These are phyloP conservation scores for Caranx melampygus DNA, from an alignment of 2,113 vertebrate species.

Conservation along the genomic window DNA sequence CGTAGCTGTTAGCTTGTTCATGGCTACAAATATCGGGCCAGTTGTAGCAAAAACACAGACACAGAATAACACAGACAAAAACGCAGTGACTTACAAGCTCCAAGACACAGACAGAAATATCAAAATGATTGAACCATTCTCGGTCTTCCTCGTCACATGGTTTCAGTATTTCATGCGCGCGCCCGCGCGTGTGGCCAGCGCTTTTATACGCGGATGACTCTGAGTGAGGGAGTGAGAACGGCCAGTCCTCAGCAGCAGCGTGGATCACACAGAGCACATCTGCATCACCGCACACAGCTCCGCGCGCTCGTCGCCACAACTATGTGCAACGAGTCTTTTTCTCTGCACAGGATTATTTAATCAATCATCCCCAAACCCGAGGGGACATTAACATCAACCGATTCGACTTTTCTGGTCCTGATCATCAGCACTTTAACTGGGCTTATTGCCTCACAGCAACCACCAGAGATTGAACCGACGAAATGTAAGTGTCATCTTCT, in stretches of 20 bases:
- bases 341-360: conserved; percentile 9
- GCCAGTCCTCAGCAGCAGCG: not conserved
- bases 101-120: too few relatives aligned
- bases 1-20: too few relatives aligned
- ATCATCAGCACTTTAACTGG: not conserved
- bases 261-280: not conserved
- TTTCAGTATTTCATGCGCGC: not conserved
- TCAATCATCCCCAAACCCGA: not conserved
- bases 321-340: not conserved
- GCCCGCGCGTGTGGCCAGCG: conserved; percentile 4
- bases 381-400: not conserved
- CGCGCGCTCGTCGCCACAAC: not conserved
- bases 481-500: conserved; percentile 56
- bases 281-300: not conserved
- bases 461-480: not conserved
- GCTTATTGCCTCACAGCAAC: not conserved
- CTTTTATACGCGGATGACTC: conserved; percentile 28
- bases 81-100: too few relatives aligned
- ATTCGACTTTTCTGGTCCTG: not conserved
- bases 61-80: too few relatives aligned
- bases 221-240: not conserved
- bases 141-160: too few relatives aligned
- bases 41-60: too few relatives aligned
- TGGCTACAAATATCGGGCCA: too few relatives aligned
- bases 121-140: too few relatives aligned